Evolutionary conservation across 2,888 invertebrate species (phyloP).

Genomic region (Rotaria magnacalcarata): DNA sequence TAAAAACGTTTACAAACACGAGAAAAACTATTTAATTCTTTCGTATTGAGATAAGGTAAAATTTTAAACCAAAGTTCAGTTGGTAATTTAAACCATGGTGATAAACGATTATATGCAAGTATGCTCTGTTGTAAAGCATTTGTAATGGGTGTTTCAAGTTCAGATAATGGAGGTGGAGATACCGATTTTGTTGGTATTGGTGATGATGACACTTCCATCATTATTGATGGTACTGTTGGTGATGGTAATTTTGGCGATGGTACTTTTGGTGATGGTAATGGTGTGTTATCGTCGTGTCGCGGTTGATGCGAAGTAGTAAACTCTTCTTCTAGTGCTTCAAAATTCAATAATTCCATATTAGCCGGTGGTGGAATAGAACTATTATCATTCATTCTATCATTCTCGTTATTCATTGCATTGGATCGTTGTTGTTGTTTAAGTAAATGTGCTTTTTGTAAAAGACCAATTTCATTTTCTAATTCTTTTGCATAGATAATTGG

Average conservation of each 20-base stretch:
- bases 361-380: constrained; percentile 33
- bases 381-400: constrained; percentile 1
- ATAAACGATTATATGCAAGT: neutral
- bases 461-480: constrained; percentile 20
- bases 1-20: constrained; percentile 32
- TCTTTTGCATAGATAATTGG: constrained; percentile 33
- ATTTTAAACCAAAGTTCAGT: constrained; percentile 34
- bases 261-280: constrained; percentile 7
- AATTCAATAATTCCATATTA: constrained; percentile 29
- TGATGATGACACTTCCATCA: neutral
- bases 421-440: constrained; percentile 24
- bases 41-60: neutral
- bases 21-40: neutral
- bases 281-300: neutral
- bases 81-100: constrained; percentile 21
- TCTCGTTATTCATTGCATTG: neutral
- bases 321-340: constrained; percentile 8
- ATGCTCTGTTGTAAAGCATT: neutral
- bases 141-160: neutral
- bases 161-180: neutral
- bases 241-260: neutral
- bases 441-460: constrained; percentile 26
- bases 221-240: neutral
- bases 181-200: neutral
- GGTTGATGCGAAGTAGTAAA: neutral